phyloP scores from a whole-genome alignment of 1,140 invertebrate genomes.

The Drosophila pseudoobscura region DNA sequence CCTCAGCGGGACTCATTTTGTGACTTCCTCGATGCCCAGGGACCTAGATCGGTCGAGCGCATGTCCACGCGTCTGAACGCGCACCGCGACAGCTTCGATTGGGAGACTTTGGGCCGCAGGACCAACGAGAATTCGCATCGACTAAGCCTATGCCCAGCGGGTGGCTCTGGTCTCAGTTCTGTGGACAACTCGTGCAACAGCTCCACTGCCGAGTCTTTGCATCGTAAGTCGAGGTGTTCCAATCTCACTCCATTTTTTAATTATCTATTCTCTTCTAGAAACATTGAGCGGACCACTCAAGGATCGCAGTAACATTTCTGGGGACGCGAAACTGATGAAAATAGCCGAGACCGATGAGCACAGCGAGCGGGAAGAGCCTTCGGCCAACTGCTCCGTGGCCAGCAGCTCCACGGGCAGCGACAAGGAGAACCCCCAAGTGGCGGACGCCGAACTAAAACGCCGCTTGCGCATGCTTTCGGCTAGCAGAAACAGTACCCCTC shows the following conservation, averaged over 20 bases:
- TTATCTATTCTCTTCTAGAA: conserved; percentile 21
- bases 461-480: conserved; percentile 51
- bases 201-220: conserved; percentile 45
- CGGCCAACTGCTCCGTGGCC: conserved; percentile 30
- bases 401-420: conserved; percentile 46
- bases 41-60: conserved; percentile 50
- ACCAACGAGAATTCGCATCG: conserved; percentile 35
- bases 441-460: conserved; percentile 39
- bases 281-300: conserved; percentile 58
- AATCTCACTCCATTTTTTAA: background rate
- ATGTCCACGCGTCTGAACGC: conserved; percentile 60
- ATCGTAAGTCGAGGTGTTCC: conserved; percentile 34
- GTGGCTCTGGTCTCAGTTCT: conserved; percentile 23
- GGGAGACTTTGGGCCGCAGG: conserved; percentile 60
- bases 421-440: conserved; percentile 63
- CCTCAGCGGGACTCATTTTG: conserved; percentile 73
- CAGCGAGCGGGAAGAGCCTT: conserved; percentile 27
- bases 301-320: conserved; percentile 70
- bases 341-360: conserved; percentile 70
- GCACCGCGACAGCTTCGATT: conserved; percentile 76
- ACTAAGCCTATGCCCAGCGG: conserved; percentile 28
- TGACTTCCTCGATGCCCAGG: conserved; percentile 73
- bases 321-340: conserved; percentile 59
- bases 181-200: conserved; percentile 30
- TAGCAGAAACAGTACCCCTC: conserved; percentile 72